Conservation (phyloP, 2,888 invertebrate genomes). For the Glomeris marginata region DNA sequence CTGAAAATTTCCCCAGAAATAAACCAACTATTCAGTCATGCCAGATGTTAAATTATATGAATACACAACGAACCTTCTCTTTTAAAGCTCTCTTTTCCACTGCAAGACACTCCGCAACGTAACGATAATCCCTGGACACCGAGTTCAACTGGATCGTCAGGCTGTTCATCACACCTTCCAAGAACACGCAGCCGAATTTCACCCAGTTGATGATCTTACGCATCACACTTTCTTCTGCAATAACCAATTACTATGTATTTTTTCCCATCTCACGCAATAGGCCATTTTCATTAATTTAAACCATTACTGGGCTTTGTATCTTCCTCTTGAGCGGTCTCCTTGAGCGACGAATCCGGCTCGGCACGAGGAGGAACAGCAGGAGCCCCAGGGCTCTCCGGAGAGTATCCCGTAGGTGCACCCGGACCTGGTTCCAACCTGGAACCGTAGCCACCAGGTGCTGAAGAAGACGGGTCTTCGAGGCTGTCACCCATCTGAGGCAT, state of each 20-base stretch:
- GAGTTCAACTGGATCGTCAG: constrained; percentile 66
- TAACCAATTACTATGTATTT: too few species aligned
- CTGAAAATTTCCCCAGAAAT: too few species aligned
- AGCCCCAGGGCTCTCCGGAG: neutral
- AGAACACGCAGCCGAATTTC: constrained; percentile 49
- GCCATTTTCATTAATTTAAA: neutral
- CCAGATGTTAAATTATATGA: neutral
- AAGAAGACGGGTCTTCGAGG: neutral
- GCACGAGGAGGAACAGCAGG: neutral
- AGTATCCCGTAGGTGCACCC: neutral
- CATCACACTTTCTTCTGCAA: constrained; percentile 15
- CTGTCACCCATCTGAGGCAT: constrained; percentile 12
- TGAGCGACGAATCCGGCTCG: constrained; percentile 1
- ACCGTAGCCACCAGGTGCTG: neutral
- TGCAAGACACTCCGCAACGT: constrained; percentile 74
- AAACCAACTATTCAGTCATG: neutral
- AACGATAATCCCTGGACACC: constrained; percentile 85
- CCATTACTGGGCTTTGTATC: neutral
- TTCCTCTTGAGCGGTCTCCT: constrained; percentile 3
- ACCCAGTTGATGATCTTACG: constrained; percentile 36
- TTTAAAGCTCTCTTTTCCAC: constrained; percentile 73
- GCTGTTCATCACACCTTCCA: constrained; percentile 64
- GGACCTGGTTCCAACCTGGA: neutral
- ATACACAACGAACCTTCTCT: constrained; percentile 40
- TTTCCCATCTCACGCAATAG: neutral